Percentiles rank a stretch among this genome's conserved stretches.
Evolutionary conservation across 1,140 invertebrate species (phyloP).

Genomic region (Ladona fulva): DNA sequence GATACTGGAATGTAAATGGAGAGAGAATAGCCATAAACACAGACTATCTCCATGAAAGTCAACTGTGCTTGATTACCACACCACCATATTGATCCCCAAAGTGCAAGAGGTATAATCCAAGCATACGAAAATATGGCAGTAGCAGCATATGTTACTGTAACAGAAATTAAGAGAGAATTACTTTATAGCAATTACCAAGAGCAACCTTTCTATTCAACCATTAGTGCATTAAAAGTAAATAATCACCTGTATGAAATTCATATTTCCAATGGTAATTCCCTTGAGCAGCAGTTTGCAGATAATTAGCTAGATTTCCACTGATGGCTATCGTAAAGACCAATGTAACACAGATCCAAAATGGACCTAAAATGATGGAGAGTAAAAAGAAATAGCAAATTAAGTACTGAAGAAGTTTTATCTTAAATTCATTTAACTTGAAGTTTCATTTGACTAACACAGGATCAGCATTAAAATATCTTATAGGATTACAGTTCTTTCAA

Average conservation of each 20-base stretch:
- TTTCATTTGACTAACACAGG: too few species aligned
- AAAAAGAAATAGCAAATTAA: too few species aligned
- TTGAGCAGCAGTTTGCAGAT: slow-evolving; percentile 57
- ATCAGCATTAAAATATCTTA: too few species aligned
- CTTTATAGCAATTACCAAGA: background rate
- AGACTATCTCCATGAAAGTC: slow-evolving; percentile 73
- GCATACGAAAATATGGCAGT: slow-evolving; percentile 85
- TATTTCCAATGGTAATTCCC: slow-evolving; percentile 72
- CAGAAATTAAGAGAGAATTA: background rate
- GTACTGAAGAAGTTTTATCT: too few species aligned
- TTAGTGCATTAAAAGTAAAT: background rate
- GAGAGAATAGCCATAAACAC: slow-evolving; percentile 91
- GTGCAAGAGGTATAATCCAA: slow-evolving; percentile 66
- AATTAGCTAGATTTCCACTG: slow-evolving; percentile 86
- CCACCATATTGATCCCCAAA: slow-evolving; percentile 84
- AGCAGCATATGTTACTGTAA: slow-evolving; percentile 73
- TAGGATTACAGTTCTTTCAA: too few species aligned
- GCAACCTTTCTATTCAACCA: background rate
- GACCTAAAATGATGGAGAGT: slow-evolving; percentile 43
- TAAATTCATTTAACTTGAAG: too few species aligned
- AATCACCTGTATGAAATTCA: slow-evolving; percentile 71
- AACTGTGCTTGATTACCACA: slow-evolving; percentile 52
- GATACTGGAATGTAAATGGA: slow-evolving; percentile 89
- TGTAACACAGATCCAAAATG: slow-evolving; percentile 94
- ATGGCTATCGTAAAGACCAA: slow-evolving; percentile 90